Evolutionary conservation across 2,797 vertebrate genomes (phyloP).

Genomic region (Syngnathus acus): DNA sequence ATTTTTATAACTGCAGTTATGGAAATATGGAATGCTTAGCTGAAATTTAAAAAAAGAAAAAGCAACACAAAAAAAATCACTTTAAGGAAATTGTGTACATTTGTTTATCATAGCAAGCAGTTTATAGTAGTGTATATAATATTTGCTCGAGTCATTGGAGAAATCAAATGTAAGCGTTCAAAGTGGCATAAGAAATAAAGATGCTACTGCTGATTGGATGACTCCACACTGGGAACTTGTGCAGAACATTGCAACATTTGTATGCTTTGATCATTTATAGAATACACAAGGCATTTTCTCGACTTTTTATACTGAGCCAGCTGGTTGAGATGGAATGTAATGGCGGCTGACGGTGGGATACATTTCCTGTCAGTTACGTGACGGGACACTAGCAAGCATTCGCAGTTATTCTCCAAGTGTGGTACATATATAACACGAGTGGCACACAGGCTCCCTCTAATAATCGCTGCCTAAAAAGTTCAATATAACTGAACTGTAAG

Average conservation of each 20-base stretch:
- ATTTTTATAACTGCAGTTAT: constrained; percentile 66
- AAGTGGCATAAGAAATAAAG: constrained; percentile 79
- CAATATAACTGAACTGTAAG: neutral
- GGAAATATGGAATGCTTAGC: constrained; percentile 68
- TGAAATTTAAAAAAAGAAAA: constrained; percentile 56
- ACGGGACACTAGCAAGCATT: neutral
- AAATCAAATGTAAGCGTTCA: constrained; percentile 69
- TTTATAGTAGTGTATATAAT: constrained; percentile 74
- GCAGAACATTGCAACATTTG: neutral
- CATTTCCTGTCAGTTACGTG: neutral
- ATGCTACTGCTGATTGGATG: constrained; percentile 41
- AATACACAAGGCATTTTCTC: neutral
- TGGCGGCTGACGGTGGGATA: no score
- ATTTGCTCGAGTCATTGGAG: constrained; percentile 71
- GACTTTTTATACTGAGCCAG: neutral
- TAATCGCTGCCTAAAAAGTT: neutral
- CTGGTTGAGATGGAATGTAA: neutral
- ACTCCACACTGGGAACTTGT: neutral
- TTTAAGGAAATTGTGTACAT: constrained; percentile 59
- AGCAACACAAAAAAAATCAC: constrained; percentile 30
- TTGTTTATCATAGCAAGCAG: constrained; percentile 74
- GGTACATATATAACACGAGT: neutral
- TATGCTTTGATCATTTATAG: no score
- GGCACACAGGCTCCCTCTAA: neutral
- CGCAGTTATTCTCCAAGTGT: no score